Percentiles rank a stretch among this genome's conserved stretches.
These are phyloP conservation scores for Hemibagrus wyckioides DNA, from an alignment of 2,113 vertebrate genomes.

Conservation along the genomic window DNA sequence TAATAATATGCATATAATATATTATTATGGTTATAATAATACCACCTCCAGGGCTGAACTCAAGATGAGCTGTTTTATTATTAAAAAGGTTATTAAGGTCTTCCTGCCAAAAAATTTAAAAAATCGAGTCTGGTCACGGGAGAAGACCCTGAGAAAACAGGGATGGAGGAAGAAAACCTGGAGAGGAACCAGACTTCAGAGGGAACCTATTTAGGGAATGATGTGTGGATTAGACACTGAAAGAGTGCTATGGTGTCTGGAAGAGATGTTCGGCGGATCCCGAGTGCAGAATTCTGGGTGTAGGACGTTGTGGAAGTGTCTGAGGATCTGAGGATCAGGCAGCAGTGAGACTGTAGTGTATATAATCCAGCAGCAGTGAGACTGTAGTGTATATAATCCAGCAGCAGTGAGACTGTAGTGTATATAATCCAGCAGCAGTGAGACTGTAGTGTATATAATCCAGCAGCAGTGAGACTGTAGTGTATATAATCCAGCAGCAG, in stretches of 20 bases:
- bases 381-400: background rate
- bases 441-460: background rate
- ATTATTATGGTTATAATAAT: background rate
- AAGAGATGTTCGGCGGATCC: background rate
- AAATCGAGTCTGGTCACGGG: background rate
- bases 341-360: background rate
- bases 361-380: background rate
- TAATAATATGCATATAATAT: no score
- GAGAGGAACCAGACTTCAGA: background rate
- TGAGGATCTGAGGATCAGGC: background rate
- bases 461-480: background rate
- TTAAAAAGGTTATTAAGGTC: background rate
- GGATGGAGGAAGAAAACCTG: background rate
- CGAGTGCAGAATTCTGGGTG: background rate
- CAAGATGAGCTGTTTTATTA: background rate
- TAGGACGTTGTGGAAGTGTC: background rate
- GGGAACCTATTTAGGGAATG: background rate
- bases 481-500: background rate
- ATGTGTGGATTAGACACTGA: no score
- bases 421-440: background rate
- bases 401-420: background rate
- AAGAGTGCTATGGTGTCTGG: background rate
- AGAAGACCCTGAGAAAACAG: background rate
- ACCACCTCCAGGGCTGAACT: background rate
- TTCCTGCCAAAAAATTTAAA: conserved; percentile 5